These are phyloP conservation scores for Spinus pinus DNA, from an alignment of 2,797 vertebrate genomes.

Conservation along the genomic window DNA sequence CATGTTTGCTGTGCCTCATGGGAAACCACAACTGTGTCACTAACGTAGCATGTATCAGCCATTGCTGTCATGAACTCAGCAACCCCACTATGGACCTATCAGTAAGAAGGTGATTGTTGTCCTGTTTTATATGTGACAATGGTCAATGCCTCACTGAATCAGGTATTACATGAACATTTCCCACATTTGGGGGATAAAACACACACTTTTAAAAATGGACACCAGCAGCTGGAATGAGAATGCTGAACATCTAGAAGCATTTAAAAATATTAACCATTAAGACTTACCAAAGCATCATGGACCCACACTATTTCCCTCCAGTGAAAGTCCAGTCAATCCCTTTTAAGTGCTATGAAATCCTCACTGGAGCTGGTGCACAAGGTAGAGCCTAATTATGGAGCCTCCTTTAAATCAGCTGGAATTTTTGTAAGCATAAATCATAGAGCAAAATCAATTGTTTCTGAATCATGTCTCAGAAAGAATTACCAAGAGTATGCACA, in stretches of 20 bases:
- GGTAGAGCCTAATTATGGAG: not conserved
- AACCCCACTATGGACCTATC: not conserved
- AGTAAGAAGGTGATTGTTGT: not conserved
- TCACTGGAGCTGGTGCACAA: not conserved
- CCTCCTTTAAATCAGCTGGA: not conserved
- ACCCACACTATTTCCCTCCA: not conserved
- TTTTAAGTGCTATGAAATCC: not conserved
- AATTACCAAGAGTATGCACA: not conserved
- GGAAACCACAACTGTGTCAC: not conserved
- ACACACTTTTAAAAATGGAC: not conserved
- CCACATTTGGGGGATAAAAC: not conserved
- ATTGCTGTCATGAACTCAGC: not conserved
- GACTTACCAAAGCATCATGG: not conserved
- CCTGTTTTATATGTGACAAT: not conserved
- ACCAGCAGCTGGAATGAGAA: not conserved
- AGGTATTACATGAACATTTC: not conserved
- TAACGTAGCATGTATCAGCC: accelerated
- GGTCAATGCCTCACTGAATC: not conserved
- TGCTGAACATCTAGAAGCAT: not conserved
- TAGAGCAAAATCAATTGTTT: not conserved
- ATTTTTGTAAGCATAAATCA: not conserved
- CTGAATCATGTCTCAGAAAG: not conserved
- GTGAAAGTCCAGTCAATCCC: not conserved
- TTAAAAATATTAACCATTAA: not conserved
- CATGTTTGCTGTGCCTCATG: not conserved